Evolutionary conservation across 2,888 invertebrate genomes (phyloP).

Genomic region (Archips crataeganus): DNA sequence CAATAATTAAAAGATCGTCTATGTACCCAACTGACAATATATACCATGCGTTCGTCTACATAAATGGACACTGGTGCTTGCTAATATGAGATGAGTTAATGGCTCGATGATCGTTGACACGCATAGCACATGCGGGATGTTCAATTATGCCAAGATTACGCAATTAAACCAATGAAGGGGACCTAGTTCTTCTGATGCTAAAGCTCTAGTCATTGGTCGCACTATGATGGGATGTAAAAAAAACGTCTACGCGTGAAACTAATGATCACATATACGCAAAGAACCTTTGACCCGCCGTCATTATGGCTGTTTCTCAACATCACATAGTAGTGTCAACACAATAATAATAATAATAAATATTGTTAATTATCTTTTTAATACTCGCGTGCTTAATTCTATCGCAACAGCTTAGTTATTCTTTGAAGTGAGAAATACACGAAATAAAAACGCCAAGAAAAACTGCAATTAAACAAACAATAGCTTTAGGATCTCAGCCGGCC

Average conservation of each 20-base stretch:
- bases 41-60: neutral
- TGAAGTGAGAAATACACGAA: neutral
- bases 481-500: neutral
- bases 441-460: constrained; percentile 4
- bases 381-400: neutral
- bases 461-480: constrained; percentile 5
- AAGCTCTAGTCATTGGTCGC: constrained; percentile 1
- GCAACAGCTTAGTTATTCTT: neutral
- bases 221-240: neutral
- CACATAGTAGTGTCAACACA: neutral
- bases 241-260: neutral
- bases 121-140: constrained; percentile 28
- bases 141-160: constrained; percentile 30
- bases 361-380: neutral
- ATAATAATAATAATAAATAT: too few relatives aligned
- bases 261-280: neutral
- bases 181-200: constrained; percentile 15
- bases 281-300: constrained; percentile 12
- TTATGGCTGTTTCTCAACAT: constrained; percentile 1
- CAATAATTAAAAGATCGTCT: neutral
- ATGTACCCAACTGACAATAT: neutral
- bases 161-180: constrained; percentile 34
- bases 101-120: constrained; percentile 8
- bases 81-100: constrained; percentile 10
- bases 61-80: constrained; percentile 1